These are phyloP conservation scores for Aegypius monachus DNA, from an alignment of 2,113 vertebrate genomes.

Conservation along the genomic window DNA sequence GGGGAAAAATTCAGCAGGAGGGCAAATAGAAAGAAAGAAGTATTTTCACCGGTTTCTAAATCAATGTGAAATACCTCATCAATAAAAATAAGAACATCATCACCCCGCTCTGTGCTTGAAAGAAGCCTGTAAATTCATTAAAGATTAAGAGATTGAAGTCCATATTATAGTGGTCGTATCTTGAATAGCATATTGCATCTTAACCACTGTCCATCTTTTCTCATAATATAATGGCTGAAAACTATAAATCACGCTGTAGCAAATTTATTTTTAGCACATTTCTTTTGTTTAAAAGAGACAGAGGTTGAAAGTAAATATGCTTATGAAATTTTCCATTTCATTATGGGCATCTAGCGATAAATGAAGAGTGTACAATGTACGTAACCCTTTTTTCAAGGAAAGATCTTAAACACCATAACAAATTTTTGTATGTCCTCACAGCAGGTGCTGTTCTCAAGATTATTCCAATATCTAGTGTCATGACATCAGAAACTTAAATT, in stretches of 20 bases:
- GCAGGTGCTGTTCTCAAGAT: neutral
- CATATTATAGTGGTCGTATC: rapidly evolving
- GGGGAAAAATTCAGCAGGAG: neutral
- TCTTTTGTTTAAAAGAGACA: neutral
- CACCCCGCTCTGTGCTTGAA: neutral
- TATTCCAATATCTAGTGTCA: neutral
- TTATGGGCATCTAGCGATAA: neutral
- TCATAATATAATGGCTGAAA: neutral
- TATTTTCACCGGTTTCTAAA: neutral
- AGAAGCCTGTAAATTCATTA: neutral
- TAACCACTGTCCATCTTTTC: neutral
- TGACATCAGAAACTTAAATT: neutral
- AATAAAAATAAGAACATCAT: neutral
- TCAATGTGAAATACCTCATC: neutral
- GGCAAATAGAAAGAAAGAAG: neutral
- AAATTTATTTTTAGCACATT: neutral
- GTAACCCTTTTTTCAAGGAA: neutral
- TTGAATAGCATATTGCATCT: neutral
- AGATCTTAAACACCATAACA: neutral
- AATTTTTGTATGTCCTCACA: neutral
- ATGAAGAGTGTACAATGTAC: rapidly evolving
- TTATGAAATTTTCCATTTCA: neutral
- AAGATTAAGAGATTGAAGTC: neutral
- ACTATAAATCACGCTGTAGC: neutral
- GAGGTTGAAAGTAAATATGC: neutral